These are phyloP conservation scores for Aphidoletes aphidimyza DNA, from an alignment of 2,888 invertebrate species.

Conservation along the genomic window DNA sequence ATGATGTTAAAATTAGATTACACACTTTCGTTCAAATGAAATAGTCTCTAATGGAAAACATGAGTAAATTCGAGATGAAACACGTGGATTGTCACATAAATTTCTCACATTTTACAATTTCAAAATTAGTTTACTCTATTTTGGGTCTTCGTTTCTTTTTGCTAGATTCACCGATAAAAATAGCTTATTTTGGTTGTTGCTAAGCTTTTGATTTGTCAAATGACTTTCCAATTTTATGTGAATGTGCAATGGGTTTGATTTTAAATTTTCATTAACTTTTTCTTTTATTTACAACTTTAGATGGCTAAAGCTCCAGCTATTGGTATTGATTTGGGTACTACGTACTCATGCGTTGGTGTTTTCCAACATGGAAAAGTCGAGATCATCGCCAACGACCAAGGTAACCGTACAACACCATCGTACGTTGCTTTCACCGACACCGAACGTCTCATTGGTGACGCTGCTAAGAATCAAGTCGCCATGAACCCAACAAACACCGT, in stretches of 20 bases:
- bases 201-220: too few relatives aligned
- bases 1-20: too few relatives aligned
- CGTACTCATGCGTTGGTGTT: slow-evolving; percentile 93
- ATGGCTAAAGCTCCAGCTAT: slow-evolving; percentile 73
- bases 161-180: too few relatives aligned
- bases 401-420: slow-evolving; percentile 88
- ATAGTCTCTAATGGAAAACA: too few relatives aligned
- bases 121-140: too few relatives aligned
- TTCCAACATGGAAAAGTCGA: slow-evolving; percentile 93
- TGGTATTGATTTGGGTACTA: slow-evolving; percentile 96
- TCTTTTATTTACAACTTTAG: slow-evolving; percentile 62
- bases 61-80: too few relatives aligned
- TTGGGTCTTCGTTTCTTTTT: too few relatives aligned
- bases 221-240: too few relatives aligned
- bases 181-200: too few relatives aligned
- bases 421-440: slow-evolving; percentile 89
- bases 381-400: slow-evolving; percentile 91
- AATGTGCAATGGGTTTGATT: not conserved
- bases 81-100: too few relatives aligned
- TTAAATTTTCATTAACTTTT: not conserved
- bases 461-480: slow-evolving; percentile 84
- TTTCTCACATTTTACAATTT: too few relatives aligned
- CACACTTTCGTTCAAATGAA: too few relatives aligned
- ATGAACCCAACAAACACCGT: slow-evolving; percentile 91
- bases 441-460: slow-evolving; percentile 76